Base-by-base conservation (phyloP, 2,113 vertebrate genomes). In the Poeciliopsis retropinna region DNA sequence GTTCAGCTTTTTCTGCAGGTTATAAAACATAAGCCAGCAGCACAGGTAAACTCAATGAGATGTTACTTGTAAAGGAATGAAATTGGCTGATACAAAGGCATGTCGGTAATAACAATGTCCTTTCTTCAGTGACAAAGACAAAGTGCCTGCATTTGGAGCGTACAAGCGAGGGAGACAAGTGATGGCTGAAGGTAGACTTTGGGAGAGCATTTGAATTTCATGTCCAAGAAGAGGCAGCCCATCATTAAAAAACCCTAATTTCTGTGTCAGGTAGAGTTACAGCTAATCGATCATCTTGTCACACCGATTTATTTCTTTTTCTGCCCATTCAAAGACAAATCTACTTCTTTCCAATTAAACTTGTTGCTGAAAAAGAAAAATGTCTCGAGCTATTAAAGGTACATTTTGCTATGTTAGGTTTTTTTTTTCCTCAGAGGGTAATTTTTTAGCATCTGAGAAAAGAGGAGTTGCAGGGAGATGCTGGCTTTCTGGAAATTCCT, bases 31-130 rank as follows among this genome's bases (percentile, higher is more conserved):
- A 78, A 86, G 75, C 92, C 92, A 91, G 93, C 93, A 92, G 93
- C 92, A 90, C 91, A 94, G 95, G 94, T 94, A 93, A 94, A 95
- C 93, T 94, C 96, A 96, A 95, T 92, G 94, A 95, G 96, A 97
- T 97, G 96, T 96, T 94, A 96, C 96, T 95, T 95, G 95, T 95
- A 95, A 95, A 95, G 95, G 95, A 96, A 96, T 95, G 93, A 96
- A 95, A 97, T 95, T 96, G 96, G 96, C 95, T 97, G 96, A 97
- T 96, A 95, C 96, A 97, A 95, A 96, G 95, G 95, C 95, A 95
- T 96, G 96, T 96, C 95, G 95, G 95, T 97, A 97, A 97, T 97
- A 97, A 97, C 96, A 96, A 97, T 96, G 96, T 97, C 96, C 96
- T 96, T 95, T 96, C 95, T 93, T 88, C 86, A 84, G 92, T 97